Evolutionary conservation across 2,113 vertebrate genomes (phyloP).

Genomic region (Corythornis cristatus): DNA sequence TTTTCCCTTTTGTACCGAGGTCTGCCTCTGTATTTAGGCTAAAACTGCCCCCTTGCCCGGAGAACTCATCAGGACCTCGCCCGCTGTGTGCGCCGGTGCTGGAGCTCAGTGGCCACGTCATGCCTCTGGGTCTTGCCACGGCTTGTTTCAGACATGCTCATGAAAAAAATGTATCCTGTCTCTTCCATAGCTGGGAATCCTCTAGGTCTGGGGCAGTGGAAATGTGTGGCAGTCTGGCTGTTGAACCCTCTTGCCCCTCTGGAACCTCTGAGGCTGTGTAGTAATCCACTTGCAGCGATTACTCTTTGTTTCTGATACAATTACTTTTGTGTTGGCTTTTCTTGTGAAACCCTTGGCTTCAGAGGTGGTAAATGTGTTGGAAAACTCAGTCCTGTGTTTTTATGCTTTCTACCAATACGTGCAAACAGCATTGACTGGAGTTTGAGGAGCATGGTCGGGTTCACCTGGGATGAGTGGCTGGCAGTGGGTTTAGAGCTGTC

Average conservation of each 20-base stretch:
- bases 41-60: background rate
- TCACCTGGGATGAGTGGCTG: fast-evolving
- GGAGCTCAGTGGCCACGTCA: background rate
- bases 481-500: too few species aligned
- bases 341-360: slow-evolving; percentile 14
- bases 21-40: background rate
- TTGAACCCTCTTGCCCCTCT: background rate
- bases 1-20: background rate
- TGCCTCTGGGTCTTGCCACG: background rate
- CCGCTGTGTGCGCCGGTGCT: fast-evolving
- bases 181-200: background rate
- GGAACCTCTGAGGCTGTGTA: background rate
- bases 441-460: fast-evolving
- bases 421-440: fast-evolving
- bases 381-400: background rate
- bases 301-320: slow-evolving; percentile 15
- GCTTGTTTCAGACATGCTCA: background rate
- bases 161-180: fast-evolving
- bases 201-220: background rate
- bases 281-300: background rate
- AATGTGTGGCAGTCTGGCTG: background rate
- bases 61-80: fast-evolving
- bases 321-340: slow-evolving; percentile 10
- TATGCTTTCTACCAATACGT: background rate
- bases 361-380: background rate